Base-by-base conservation (phyloP, 2,797 vertebrate species). In the Acanthopagrus latus region DNA sequence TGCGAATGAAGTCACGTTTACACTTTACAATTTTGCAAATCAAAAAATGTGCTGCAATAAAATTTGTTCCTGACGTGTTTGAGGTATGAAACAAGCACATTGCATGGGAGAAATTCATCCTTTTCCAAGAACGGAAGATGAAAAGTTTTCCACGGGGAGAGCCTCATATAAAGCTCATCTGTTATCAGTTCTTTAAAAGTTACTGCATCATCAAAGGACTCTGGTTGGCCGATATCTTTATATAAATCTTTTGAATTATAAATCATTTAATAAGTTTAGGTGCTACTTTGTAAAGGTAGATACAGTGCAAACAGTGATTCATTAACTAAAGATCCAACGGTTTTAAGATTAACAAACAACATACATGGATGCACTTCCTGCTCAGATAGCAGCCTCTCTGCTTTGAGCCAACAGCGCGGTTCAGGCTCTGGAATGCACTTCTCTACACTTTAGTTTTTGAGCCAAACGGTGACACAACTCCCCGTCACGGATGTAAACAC, bases 401-500 rank as follows among this genome's bases (percentile, higher is more conserved):
- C 68, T 76, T 47, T 67, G 20, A 80, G 50, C 54, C 2, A 57
- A 50, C 44, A 9, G 27, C 76, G 76, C 17, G 0, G 18, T 18
- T 76, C 63, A 57, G 63, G 18, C n/a, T 5, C 18, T 62, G 75
- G 71, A 75, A 79, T 38, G 54, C 80, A 68, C 69, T 52, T n/a
- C 52, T 23, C 27, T 14, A 11, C 27, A 47, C 62, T 82, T 82
- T 41, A 27, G 66, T 43, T 59, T 72, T 77, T 68, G 9, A 54
- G 63, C 74, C 66, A 18, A 54, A 60, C 41, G 1, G 74, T 54
- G 80, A 78, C 83, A 71, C 43, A 3, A 3, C 65, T 83, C 69
- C 70, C 21, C 9, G 77, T 74, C 70, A 76, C 70, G 57, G 85
- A 91, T 69, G 84, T 86, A 88, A 91, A 91, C 87, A 80, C 51